These are phyloP conservation scores for Eumaeus atala DNA, from an alignment of 1,140 invertebrate genomes.

Conservation along the genomic window DNA sequence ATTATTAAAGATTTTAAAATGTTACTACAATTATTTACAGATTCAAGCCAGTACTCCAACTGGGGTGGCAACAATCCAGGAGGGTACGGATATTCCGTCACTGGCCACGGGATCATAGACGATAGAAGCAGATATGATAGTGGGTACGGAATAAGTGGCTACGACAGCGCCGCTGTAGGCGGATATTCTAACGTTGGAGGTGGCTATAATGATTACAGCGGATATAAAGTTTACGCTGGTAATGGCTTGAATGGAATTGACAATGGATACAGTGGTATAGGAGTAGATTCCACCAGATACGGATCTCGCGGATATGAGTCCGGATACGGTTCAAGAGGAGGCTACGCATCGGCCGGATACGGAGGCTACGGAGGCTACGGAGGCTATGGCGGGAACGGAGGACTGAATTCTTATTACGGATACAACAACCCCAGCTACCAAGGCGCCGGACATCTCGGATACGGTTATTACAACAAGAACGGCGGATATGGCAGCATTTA, in stretches of 20 bases:
- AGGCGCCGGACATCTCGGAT: constrained; percentile 52
- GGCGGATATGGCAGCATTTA: constrained; percentile 53
- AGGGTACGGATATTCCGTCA: constrained; percentile 40
- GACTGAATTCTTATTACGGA: constrained; percentile 54
- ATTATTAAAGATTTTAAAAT: too few relatives aligned
- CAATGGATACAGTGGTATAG: background rate
- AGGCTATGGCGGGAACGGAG: constrained; percentile 55
- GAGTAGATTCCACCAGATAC: background rate
- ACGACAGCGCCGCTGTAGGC: constrained; percentile 17
- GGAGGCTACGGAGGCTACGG: constrained; percentile 37
- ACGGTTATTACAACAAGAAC: constrained; percentile 54
- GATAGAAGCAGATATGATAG: constrained; percentile 24
- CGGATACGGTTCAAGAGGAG: background rate
- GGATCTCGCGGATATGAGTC: background rate
- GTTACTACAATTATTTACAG: constrained; percentile 26
- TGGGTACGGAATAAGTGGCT: constrained; percentile 22
- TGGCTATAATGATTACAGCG: background rate
- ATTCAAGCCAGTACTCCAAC: constrained; percentile 40
- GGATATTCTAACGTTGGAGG: background rate
- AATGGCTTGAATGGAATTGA: background rate
- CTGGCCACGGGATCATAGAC: constrained; percentile 41
- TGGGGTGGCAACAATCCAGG: constrained; percentile 37
- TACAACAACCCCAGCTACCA: constrained; percentile 56
- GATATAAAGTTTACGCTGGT: background rate
- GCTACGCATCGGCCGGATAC: background rate